Conservation (phyloP, 2,888 invertebrate genomes). For the Hyalella azteca region DNA sequence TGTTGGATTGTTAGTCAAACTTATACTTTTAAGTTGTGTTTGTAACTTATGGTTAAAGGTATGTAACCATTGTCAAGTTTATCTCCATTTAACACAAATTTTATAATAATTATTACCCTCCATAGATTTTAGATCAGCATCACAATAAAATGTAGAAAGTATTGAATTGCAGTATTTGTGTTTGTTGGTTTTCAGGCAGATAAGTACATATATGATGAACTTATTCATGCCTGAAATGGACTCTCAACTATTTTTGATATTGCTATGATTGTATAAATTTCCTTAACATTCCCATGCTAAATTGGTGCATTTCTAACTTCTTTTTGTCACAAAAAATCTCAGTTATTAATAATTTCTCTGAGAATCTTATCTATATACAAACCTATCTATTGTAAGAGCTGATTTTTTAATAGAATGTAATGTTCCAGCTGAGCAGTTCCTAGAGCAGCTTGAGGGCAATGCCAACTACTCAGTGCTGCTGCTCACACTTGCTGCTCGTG, state of each 20-base stretch:
- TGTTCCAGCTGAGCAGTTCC: slow-evolving; percentile 83
- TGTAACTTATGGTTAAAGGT: background rate
- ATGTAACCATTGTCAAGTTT: too few species aligned
- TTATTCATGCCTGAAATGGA: too few species aligned
- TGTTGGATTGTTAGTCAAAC: background rate
- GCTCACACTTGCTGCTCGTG: slow-evolving; percentile 83
- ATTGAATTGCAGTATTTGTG: too few species aligned
- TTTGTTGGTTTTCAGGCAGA: too few species aligned
- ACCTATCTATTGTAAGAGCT: slow-evolving; percentile 3
- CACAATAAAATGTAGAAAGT: too few species aligned
- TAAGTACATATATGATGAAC: too few species aligned
- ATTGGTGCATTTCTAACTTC: slow-evolving; percentile 44
- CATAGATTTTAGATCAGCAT: too few species aligned
- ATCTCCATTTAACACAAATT: too few species aligned
- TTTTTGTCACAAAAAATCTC: slow-evolving; percentile 28
- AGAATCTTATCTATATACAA: background rate
- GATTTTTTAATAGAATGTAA: slow-evolving; percentile 48
- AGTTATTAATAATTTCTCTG: slow-evolving; percentile 40
- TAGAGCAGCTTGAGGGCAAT: slow-evolving; percentile 87
- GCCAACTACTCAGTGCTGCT: slow-evolving; percentile 88
- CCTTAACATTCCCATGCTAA: background rate
- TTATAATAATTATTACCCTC: too few species aligned
- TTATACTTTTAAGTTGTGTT: background rate
- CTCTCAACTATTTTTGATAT: background rate
- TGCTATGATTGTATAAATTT: background rate